Base-by-base conservation (phyloP, 37 sponge, comb jelly and placozoan genomes). In the Spongilla lacustris region DNA sequence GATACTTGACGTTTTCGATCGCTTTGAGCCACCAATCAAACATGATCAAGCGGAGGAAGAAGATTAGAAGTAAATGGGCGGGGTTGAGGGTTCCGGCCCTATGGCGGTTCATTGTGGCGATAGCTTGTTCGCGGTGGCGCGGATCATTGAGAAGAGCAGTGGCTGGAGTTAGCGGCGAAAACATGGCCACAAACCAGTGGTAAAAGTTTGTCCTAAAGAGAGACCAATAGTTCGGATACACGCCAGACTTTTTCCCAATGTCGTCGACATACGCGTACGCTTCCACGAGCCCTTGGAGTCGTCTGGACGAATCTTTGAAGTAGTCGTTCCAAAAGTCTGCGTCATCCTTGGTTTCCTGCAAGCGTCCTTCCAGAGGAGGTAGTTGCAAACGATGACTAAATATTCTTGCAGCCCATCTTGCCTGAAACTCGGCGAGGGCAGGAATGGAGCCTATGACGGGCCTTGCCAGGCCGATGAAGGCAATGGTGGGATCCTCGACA, bases 391-490 rank as follows among this genome's bases (percentile, higher is more conserved):
- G 71, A 22, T 85, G 79, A 27, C 86, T 69, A 83, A 83, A 93
- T 24, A 97, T 78, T 83, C 89, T 91, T 5, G 95, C 95, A 32
- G 79, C 86, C 94, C 93, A 95, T 82, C 98, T 81, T 28, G 92
- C 76, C 80, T 97, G 98, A 32, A 94, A 68, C 84, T 97, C 98
- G 31, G 94, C 74, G 58, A 91, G 85, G 35, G 83, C 80, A 29
- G 87, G 89, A 8, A 95, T 84, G 32, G 95, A 89, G 69, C 86
- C 41, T 41, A 41, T 41, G 41, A 41, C 41, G 41, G 41, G 41
- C 41, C 41, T 41, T 41, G 41, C 41, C 41, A 41, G 41, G 5
- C 41, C 41, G 77, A 91, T 86, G 82, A 94, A 90, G 3, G 89
- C 91, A 50, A 94, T 66, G 23, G 86, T 74, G 19, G 85, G 91